Conservation (phyloP, 2,888 invertebrate species). For the Lepidonotus clava region DNA sequence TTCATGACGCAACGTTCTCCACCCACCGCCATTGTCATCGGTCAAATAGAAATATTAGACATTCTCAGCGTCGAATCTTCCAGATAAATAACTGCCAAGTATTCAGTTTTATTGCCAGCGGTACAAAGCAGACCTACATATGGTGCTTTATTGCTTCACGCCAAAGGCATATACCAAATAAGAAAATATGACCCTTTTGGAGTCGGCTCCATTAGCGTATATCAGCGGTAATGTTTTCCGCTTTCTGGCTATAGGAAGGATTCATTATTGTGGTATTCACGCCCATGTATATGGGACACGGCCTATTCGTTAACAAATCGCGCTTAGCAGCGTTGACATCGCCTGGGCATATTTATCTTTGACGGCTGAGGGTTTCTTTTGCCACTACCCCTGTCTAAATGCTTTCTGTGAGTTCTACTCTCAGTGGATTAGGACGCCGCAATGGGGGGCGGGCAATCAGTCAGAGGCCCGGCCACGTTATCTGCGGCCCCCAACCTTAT, state of each 20-base stretch:
- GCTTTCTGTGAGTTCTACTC: not conserved
- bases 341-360: not conserved
- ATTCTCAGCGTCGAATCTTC: not conserved
- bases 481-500: not conserved
- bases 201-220: not conserved
- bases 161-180: not conserved
- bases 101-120: not conserved
- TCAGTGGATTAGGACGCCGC: not conserved
- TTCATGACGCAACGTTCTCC: not conserved
- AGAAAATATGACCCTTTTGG: not conserved
- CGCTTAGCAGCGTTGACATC: not conserved
- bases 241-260: no score
- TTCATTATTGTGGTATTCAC: not conserved
- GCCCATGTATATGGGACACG: not conserved
- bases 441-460: not conserved
- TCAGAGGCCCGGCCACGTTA: not conserved
- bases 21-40: constrained; percentile 3
- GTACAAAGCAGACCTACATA: not conserved
- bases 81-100: not conserved
- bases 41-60: not conserved
- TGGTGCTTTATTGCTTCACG: not conserved
- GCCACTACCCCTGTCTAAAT: not conserved
- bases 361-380: not conserved
- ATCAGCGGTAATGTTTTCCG: no score
- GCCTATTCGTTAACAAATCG: not conserved